Evolutionary conservation across 1,140 invertebrate genomes (phyloP).

Genomic region (Nomia melanderi): DNA sequence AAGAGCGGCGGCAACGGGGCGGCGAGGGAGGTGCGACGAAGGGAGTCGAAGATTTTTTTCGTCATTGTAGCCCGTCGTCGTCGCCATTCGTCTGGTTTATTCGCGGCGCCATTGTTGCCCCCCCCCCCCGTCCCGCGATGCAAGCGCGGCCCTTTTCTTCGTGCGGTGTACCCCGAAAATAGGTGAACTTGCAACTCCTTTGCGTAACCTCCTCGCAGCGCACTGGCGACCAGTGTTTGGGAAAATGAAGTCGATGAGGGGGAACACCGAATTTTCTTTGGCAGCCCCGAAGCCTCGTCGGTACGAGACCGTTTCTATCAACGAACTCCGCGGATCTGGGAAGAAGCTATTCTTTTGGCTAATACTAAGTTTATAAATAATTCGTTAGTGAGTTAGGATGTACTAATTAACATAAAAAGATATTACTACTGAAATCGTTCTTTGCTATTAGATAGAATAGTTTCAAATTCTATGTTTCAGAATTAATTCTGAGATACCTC

Average conservation of each 20-base stretch:
- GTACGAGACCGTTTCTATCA: not conserved
- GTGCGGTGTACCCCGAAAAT: conserved; percentile 30
- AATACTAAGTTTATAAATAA: no score
- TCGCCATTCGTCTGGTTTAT: conserved; percentile 49
- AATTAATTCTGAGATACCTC: no score
- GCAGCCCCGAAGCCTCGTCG: not conserved
- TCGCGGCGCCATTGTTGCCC: conserved; percentile 35
- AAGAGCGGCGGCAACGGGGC: not conserved
- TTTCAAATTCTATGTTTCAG: no score
- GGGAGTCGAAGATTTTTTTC: conserved; percentile 41
- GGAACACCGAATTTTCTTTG: not conserved
- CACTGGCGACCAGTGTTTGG: not conserved
- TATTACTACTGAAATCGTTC: no score
- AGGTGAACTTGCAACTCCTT: conserved; percentile 35
- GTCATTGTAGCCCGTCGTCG: conserved; percentile 41
- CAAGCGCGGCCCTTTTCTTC: conserved; percentile 36
- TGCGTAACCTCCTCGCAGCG: not conserved
- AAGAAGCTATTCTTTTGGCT: not conserved
- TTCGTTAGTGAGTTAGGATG: no score
- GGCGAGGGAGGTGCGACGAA: not conserved
- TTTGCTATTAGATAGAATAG: no score
- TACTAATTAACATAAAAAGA: no score
- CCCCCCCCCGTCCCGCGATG: conserved; percentile 32
- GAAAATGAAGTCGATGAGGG: conserved; percentile 25
- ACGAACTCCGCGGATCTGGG: not conserved